Evolutionary conservation across 2,888 invertebrate species (phyloP).

Genomic region (Drosophila colorata): DNA sequence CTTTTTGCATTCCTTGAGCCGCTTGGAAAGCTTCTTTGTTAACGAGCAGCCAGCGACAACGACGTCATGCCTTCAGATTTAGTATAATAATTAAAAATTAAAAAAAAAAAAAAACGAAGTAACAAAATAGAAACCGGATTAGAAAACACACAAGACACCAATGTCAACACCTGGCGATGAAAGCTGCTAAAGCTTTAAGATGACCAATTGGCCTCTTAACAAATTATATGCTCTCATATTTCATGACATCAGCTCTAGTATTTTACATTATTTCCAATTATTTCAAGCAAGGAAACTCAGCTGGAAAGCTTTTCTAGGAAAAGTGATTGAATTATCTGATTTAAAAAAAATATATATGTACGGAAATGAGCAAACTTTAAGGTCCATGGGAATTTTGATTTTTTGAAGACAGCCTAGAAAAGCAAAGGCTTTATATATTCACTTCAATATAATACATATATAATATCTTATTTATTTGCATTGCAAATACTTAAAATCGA

Average conservation of each 20-base stretch:
- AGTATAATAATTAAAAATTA: slow-evolving; percentile 56
- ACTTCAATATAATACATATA: no score
- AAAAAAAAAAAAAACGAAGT: slow-evolving; percentile 17
- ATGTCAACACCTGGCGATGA: slow-evolving; percentile 50
- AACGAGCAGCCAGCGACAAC: slow-evolving; percentile 33
- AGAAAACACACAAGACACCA: slow-evolving; percentile 40
- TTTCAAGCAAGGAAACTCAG: no score
- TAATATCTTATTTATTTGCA: neutral
- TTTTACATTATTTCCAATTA: neutral
- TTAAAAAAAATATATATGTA: no score
- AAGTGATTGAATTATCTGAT: no score
- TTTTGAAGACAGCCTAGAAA: no score
- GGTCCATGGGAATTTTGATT: no score
- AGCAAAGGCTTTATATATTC: no score
- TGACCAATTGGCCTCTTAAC: slow-evolving; percentile 12
- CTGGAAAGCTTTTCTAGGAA: no score
- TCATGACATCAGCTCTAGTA: slow-evolving; percentile 27
- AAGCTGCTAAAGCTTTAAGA: slow-evolving; percentile 23
- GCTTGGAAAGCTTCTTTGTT: slow-evolving; percentile 59
- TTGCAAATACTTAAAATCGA: no score
- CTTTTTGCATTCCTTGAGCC: slow-evolving; percentile 61
- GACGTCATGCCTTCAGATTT: slow-evolving; percentile 66
- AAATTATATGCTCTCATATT: slow-evolving; percentile 19
- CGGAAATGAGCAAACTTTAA: no score
- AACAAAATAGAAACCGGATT: slow-evolving; percentile 63